Evolutionary conservation across 2,797 vertebrate species (phyloP).

Genomic region (Ctenopoma multispine): DNA sequence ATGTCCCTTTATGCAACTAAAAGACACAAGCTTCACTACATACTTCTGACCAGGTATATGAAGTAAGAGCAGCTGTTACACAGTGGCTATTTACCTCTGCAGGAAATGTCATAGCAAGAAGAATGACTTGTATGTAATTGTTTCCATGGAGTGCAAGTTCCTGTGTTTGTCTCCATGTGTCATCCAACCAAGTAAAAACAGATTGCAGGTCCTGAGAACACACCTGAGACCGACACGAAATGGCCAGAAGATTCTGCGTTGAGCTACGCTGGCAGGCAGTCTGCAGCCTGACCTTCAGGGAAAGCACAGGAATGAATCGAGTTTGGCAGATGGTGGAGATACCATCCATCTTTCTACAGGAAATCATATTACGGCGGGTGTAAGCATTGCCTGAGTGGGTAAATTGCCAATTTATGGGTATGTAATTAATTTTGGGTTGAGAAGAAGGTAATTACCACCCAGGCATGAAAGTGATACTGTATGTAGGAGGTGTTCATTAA

Average conservation of each 20-base stretch:
- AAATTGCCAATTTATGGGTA: conserved; percentile 76
- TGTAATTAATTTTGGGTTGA: conserved; percentile 78
- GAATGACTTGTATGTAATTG: conserved; percentile 43
- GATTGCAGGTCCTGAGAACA: conserved; percentile 42
- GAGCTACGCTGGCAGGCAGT: conserved; percentile 39
- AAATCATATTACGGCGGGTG: conserved; percentile 63
- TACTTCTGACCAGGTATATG: neutral
- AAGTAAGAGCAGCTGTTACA: conserved; percentile 4
- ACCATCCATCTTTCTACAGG: conserved; percentile 64
- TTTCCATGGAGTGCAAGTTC: conserved; percentile 33
- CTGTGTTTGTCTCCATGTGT: neutral
- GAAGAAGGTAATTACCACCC: conserved; percentile 76
- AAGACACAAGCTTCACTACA: too few relatives aligned
- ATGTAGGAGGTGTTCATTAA: conserved; percentile 64
- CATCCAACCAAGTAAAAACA: conserved; percentile 48
- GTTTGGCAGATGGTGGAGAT: conserved; percentile 58
- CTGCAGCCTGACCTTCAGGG: conserved; percentile 69
- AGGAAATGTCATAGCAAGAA: conserved; percentile 40
- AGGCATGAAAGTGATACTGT: conserved; percentile 73
- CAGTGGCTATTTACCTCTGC: conserved; percentile 8
- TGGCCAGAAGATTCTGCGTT: conserved; percentile 23
- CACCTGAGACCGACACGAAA: conserved; percentile 62
- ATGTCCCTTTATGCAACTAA: too few relatives aligned
- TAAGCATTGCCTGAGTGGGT: conserved; percentile 65
- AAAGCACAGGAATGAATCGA: conserved; percentile 25